Evolutionary conservation across 2,888 invertebrate species (phyloP), one percentile per base, ranked within the genome.

Genomic region (Agrypnus murinus): DNA sequence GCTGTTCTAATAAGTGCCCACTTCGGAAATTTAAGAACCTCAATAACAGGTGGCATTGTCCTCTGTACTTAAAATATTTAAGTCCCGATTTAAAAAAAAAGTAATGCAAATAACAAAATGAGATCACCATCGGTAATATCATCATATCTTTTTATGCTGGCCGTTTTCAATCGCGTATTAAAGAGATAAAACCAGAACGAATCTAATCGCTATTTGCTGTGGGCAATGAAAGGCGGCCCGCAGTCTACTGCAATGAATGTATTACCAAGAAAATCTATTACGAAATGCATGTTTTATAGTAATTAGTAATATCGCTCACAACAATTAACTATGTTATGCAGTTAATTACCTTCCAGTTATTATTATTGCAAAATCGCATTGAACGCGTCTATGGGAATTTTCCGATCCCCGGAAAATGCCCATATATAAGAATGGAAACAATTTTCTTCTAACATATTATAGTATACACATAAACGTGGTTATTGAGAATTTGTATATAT

Each of bases 181-280:
- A 17, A 32, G 15, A 59, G 36, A 59, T 38, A 40, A 48, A 6
- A 25, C 19, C 31, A 10, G 46, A 32, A 31, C 32, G 31, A 50
- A 50, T 46, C 4, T 50, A 50, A 50, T 50, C 48, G 50, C 19
- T 19, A 19, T 48, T 32, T 68, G 74, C 72, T 76, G 73, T 74
- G 75, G 74, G 66, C 70, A 74, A 73, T 67, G 64, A 58, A 53
- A 40, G 67, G 65, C 58, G 62, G 32, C 67, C 15, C 17, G 15
- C 57, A 50, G 65, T 65, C 75, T 63, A 45, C 46, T 36, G 40
- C 31, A 34, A 67, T 63, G 46, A 50, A n/a, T n/a, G n/a, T 48
- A 72, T 58, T 43, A 53, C 31, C 40, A 65, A 65, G 64, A 57
- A 63, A 45, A 59, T 40, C 57, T 7, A 19, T 36, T 31, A 64